Percentiles rank a stretch among this genome's conserved stretches.
Evolutionary conservation across 2,113 vertebrate species (phyloP).

Genomic region (Myxocyprinus asiaticus): DNA sequence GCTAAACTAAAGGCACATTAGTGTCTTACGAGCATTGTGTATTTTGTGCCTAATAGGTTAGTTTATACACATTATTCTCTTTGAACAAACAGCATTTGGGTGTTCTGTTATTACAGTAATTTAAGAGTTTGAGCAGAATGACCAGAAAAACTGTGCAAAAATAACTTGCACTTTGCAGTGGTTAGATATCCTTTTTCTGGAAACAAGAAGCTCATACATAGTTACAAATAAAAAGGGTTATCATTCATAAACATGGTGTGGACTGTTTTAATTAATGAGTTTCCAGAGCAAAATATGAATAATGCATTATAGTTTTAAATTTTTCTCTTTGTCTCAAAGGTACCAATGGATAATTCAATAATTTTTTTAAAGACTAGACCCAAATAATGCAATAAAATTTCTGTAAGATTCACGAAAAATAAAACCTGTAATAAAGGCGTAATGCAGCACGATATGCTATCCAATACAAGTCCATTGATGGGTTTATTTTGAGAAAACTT

Average conservation of each 20-base stretch:
- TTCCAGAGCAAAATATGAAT: slow-evolving; percentile 55
- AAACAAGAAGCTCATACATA: slow-evolving; percentile 32
- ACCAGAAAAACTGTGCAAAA: background rate
- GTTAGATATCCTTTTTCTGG: background rate
- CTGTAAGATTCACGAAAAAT: slow-evolving; percentile 52
- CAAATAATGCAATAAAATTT: slow-evolving; percentile 63
- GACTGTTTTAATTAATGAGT: slow-evolving; percentile 59
- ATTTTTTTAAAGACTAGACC: slow-evolving; percentile 51
- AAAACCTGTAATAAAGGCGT: slow-evolving; percentile 46
- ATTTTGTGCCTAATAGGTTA: background rate
- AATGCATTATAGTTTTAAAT: slow-evolving; percentile 52
- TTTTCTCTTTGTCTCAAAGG: slow-evolving; percentile 45
- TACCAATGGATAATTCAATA: slow-evolving; percentile 59
- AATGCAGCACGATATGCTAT: slow-evolving; percentile 31
- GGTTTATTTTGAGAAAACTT: slow-evolving; percentile 3
- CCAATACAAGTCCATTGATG: slow-evolving; percentile 9
- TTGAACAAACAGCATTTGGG: slow-evolving; percentile 1
- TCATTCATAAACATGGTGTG: slow-evolving; percentile 54
- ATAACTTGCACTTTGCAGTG: slow-evolving; percentile 2
- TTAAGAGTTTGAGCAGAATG: background rate
- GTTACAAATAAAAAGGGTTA: slow-evolving; percentile 58
- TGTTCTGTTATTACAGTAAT: slow-evolving; percentile 3
- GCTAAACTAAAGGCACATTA: background rate
- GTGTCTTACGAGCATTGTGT: background rate
- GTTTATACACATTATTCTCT: slow-evolving; percentile 7